phyloP scores from a whole-genome alignment of 2,888 invertebrate genomes.

The Oscheius sp. region DNA sequence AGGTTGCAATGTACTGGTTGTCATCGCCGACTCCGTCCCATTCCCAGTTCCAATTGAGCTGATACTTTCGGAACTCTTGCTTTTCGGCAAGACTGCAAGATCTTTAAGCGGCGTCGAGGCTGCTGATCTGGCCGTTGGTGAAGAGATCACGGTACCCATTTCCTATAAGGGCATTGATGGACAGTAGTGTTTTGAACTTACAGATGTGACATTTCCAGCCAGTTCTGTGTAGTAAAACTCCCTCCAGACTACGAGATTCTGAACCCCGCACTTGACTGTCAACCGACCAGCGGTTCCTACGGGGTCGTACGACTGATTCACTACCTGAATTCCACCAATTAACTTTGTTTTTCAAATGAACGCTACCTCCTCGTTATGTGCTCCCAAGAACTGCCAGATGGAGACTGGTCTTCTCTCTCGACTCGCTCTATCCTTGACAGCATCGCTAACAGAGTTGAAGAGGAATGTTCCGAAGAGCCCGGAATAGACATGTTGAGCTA shows the following conservation, averaged over 20 bases:
- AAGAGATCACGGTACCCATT: constrained; percentile 13
- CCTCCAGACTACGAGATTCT: constrained; percentile 47
- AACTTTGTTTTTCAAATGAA: background rate
- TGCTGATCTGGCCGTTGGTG: constrained; percentile 8
- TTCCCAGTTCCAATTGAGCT: constrained; percentile 39
- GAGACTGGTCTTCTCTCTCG: constrained; percentile 37
- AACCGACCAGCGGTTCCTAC: constrained; percentile 34
- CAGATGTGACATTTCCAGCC: background rate
- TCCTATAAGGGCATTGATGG: background rate
- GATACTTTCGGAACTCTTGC: constrained; percentile 54
- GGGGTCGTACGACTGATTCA: constrained; percentile 47
- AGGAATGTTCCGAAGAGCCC: constrained; percentile 96
- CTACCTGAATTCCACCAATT: constrained; percentile 31
- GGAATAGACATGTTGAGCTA: constrained; percentile 93
- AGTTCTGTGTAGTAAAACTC: constrained; percentile 38
- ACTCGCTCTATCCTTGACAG: constrained; percentile 38
- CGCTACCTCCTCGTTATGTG: constrained; percentile 45
- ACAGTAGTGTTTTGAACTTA: background rate
- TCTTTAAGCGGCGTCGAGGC: constrained; percentile 26
- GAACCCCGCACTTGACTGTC: constrained; percentile 38
- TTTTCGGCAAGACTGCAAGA: constrained; percentile 36
- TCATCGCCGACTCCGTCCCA: background rate
- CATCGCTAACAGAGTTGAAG: constrained; percentile 65
- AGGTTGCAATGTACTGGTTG: background rate
- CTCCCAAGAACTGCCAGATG: constrained; percentile 50